Base-by-base conservation (phyloP, 2,797 vertebrate genomes). In the Argentina silus region DNA sequence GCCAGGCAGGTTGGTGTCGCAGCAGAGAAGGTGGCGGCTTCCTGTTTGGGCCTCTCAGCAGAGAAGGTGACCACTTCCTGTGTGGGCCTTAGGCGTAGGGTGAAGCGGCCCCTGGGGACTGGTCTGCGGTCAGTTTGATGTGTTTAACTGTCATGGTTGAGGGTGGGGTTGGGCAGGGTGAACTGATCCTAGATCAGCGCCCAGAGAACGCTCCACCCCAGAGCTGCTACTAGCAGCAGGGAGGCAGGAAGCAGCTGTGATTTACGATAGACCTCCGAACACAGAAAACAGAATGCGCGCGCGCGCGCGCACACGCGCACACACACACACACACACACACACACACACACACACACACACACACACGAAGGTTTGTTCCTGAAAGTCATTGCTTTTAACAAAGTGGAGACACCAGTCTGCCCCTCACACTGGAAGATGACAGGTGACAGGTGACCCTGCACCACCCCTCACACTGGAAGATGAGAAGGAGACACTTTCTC, bases 261-360 rank as follows among this genome's bases (percentile, higher is more conserved):
- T 87, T 81, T 45, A 72, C 42, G 36, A 81, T n/a, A 74, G 77
- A 76, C 72, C 73, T 76, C 69, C 76, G 60, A 55, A 72, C 44
- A 56, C 48, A 69, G 44, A 42, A 65, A 64, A 63, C n/a, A 21
- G 8, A 12, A 55, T 3, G 12, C 36, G 21, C 15, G n/a, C 56
- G 64, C 2, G 65, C 61, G 56, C 44, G 47, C 53, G 36, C 61
- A 17, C 27, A 36, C 45, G 7, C 8, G 47, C 44, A 60, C 42
- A 36, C 64, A 44, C 36, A 70, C 55, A 63, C 59, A 66, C n/a
- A 19, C 7, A 60, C 7, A 71, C n/a, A 78, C 53, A 72, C 65
- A 77, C 45, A 65, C 59, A 77, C 3, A 70, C 10, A 1, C 5
- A 45, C 71, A 78, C 67, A 60, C 70, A 72, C 66, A 14, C 64